Conservation (phyloP, 2,113 vertebrate species). For the Porphyrio hochstetteri region DNA sequence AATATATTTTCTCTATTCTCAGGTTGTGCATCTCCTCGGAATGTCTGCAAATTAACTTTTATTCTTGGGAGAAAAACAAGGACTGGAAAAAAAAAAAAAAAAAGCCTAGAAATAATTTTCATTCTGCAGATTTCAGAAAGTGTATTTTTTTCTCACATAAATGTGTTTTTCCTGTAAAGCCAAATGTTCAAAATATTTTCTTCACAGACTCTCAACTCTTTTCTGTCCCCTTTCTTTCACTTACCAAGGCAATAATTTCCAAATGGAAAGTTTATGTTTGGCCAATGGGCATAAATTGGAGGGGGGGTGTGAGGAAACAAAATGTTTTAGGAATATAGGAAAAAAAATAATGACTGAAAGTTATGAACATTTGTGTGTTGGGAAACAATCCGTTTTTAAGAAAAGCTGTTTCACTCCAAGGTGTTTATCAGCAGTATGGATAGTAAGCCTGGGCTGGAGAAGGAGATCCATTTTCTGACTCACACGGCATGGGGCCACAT, state of each 20-base stretch:
- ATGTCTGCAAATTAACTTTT: not conserved
- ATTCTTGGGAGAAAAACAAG: not conserved
- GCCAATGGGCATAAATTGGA: not conserved
- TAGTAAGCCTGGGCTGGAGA: not conserved
- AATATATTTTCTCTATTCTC: not conserved
- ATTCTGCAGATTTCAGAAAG: slow-evolving; percentile 5
- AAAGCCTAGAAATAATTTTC: not conserved
- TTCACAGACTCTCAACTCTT: not conserved
- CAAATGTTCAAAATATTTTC: slow-evolving; percentile 48
- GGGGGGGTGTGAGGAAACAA: not conserved
- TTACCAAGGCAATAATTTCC: not conserved
- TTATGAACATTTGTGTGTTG: not conserved
- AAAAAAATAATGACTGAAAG: not conserved
- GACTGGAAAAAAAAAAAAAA: not conserved
- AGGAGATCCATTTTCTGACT: not conserved
- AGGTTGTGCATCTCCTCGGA: not conserved
- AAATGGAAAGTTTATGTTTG: not conserved
- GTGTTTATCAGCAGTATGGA: not conserved
- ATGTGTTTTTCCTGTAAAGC: not conserved
- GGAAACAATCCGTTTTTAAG: not conserved
- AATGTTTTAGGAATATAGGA: not conserved
- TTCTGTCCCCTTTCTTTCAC: not conserved
- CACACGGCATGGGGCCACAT: not conserved
- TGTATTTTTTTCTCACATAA: not conserved
- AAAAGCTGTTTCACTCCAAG: not conserved